Conservation (phyloP, 2,888 invertebrate genomes). For the Ichneumoninae sp. region DNA sequence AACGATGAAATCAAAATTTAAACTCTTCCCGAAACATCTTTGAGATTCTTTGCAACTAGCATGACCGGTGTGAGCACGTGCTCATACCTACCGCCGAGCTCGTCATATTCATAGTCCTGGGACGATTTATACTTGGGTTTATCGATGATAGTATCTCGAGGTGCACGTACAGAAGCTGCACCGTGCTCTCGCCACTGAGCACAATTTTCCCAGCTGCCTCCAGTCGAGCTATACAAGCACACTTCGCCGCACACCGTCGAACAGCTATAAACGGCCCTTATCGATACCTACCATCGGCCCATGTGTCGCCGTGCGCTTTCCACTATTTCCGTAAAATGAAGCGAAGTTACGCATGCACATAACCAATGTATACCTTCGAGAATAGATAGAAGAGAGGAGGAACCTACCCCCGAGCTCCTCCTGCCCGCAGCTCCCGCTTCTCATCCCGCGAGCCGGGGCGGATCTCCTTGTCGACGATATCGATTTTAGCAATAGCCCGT, state of each 20-base stretch:
- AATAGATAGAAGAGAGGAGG: constrained; percentile 31
- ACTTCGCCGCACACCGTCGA: constrained; percentile 4
- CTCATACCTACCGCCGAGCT: no score
- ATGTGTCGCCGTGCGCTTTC: constrained; percentile 47
- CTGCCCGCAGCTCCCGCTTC: constrained; percentile 17
- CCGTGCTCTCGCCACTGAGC: background rate
- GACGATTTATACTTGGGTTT: background rate
- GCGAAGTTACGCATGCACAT: constrained; percentile 60
- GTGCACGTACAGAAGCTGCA: background rate
- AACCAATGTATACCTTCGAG: constrained; percentile 55
- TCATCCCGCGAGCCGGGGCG: constrained; percentile 35
- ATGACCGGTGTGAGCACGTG: no score
- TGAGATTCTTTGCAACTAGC: no score
- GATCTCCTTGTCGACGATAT: constrained; percentile 46
- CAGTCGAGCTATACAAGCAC: constrained; percentile 14
- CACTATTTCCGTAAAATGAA: constrained; percentile 68
- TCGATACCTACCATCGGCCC: constrained; percentile 49
- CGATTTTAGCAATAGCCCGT: constrained; percentile 49
- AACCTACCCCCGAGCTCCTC: background rate
- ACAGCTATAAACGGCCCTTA: constrained; percentile 33
- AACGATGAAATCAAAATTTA: no score
- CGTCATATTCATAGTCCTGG: no score
- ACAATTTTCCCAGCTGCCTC: constrained; percentile 14
- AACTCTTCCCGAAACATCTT: no score
- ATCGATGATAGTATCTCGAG: constrained; percentile 8